Base-by-base conservation (phyloP, 2,888 invertebrate genomes). In the Eubasilissa splendida region DNA sequence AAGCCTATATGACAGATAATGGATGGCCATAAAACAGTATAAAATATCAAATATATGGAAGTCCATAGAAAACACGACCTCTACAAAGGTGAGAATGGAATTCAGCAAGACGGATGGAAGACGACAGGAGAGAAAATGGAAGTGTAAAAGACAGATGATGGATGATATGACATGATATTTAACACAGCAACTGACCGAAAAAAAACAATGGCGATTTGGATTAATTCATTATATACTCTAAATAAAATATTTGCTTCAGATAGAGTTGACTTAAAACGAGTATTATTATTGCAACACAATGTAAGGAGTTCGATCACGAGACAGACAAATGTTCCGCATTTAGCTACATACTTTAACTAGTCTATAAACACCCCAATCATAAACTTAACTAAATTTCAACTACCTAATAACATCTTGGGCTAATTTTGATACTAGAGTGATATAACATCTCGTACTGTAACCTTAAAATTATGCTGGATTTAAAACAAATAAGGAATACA, bases 341-440 rank as follows among this genome's bases (percentile, higher is more conserved):
- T 73, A 81, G 88, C 89, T 84, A 89, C 88, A 89, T 82, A 82
- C 76, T 80, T 80, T 71, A 65, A 82, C 83, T 83, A 83, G 86
- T 89, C 90, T 90, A 90, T 90, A 79, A 90, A 90, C 90, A 90
- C 90, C 89, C 90, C 90, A 90, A 90, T 90, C 89, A 90, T 90
- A 90, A 90, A 91, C 90, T 90, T 91, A 91, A 89, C 87, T 90
- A 90, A 89, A 91, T 89, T 90, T 87, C 88, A 77, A 88, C 89
- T 91, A 90, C 89, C 89, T 91, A 91, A 90, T 90, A 90, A 90
- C 90, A 89, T 90, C 90, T 91, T 91, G 90, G 91, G 91, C 89
- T 90, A 91, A 90, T 89, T 90, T 91, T 91, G 91, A 91, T 91
- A 90, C 90, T 91, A 90, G 89, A 89, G 88, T 90, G 90, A 90